Evolutionary conservation across 2,113 vertebrate species (phyloP).

Genomic region (Ellobius talpinus): DNA sequence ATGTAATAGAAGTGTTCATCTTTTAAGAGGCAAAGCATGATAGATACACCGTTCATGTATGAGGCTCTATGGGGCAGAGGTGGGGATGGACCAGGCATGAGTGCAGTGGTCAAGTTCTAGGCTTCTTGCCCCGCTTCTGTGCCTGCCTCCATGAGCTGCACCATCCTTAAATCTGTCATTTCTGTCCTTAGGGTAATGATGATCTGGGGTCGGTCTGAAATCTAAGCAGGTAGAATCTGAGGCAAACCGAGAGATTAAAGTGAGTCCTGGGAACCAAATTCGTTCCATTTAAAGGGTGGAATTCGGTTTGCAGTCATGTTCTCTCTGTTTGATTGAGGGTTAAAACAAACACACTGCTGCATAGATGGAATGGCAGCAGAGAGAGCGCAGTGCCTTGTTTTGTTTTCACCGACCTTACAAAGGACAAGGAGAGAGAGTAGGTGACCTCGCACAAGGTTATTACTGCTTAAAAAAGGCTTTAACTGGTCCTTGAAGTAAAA

Average conservation of each 20-base stretch:
- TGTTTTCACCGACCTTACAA: constrained; percentile 10
- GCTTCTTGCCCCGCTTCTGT: background rate
- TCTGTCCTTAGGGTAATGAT: background rate
- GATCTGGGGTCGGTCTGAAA: background rate
- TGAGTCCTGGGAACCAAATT: background rate
- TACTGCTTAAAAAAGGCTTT: background rate
- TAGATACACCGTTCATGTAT: background rate
- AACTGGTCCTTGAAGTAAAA: constrained; percentile 56
- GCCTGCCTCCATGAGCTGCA: background rate
- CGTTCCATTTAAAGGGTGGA: background rate
- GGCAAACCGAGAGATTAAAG: background rate
- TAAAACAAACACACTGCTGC: background rate
- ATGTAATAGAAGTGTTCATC: background rate
- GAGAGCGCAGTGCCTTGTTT: background rate
- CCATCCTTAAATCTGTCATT: background rate
- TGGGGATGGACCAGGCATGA: background rate
- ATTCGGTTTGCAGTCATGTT: background rate
- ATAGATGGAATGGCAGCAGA: background rate
- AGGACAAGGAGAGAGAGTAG: constrained; percentile 3
- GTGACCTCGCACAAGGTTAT: constrained; percentile 24
- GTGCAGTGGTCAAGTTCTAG: background rate
- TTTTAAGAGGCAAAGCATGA: background rate
- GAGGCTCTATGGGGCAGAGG: background rate
- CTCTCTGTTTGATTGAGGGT: background rate
- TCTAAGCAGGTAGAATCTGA: background rate